Percentiles rank a stretch among this genome's conserved stretches.
Evolutionary conservation across 2,113 vertebrate species (phyloP).

Genomic region (Ia io): DNA sequence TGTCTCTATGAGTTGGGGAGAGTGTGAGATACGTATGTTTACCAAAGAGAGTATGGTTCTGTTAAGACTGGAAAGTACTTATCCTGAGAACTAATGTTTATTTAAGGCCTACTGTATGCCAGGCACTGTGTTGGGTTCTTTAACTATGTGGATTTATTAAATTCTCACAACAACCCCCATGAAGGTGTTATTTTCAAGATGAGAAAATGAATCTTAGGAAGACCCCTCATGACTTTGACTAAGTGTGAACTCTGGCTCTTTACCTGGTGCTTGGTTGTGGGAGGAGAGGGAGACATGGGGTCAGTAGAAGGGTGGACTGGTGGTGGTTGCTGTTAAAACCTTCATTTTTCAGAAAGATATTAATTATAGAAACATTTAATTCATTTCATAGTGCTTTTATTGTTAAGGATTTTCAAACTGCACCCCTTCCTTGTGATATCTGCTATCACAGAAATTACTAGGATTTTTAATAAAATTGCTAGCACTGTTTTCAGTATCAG

Average conservation of each 20-base stretch:
- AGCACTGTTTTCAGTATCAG: background rate
- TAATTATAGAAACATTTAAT: background rate
- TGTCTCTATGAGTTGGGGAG: background rate
- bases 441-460: background rate
- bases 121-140: background rate
- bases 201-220: background rate
- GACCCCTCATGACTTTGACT: background rate
- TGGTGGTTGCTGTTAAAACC: background rate
- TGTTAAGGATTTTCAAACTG: conserved; percentile 16
- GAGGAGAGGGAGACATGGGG: background rate
- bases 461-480: background rate
- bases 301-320: background rate
- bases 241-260: background rate
- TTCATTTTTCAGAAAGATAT: background rate
- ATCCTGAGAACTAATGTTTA: background rate
- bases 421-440: background rate
- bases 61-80: background rate
- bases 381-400: conserved; percentile 16
- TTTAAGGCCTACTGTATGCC: background rate
- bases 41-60: background rate
- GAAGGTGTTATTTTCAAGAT: background rate
- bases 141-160: background rate
- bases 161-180: background rate
- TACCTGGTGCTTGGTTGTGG: background rate
- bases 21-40: background rate